Base-by-base conservation (phyloP, 2,888 invertebrate species). In the Ecliptopera silaceata region DNA sequence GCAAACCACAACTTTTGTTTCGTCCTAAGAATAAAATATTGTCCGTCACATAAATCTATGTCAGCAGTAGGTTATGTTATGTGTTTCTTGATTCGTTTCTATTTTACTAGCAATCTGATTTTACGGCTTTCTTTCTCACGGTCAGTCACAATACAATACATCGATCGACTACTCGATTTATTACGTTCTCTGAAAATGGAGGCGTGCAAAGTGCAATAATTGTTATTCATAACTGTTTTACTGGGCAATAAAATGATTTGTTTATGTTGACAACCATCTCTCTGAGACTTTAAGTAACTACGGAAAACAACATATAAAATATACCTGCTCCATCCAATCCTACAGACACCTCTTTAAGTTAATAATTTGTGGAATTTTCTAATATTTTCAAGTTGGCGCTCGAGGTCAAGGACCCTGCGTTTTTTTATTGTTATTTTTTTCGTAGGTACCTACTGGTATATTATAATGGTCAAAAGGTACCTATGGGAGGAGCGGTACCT, bases 71-170 rank as follows among this genome's bases (percentile, higher is more conserved):
- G n/a, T n/a, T 36, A 49, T 53, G 41, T 39, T 39, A 69, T 66
- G 63, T 64, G 65, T 57, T 66, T 69, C 68, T 68, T 71, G 63
- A 71, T 71, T 70, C 64, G 65, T 69, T 67, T 68, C 65, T 64
- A 69, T 69, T 71, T 56, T 56, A 56, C 67, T 70, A 71, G 64
- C 69, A 66, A 69, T 70, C 59, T 65, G 55, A 49, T 66, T 66
- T 75, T 69, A 77, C 70, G 59, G 70, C 73, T 70, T 72, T 72
- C 70, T 72, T 75, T 75, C 79, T 72, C 78, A 78, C 71, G 72
- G 58, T 56, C 59, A 71, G 65, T 64, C 54, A 57, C 46, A 62
- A 66, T 44, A 38, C 43, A 6, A 26, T 4, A 6, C 22, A 45
- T 43, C 46, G 49, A 61, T 56, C 38, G 45, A 46, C 44, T 43